phyloP scores from a whole-genome alignment of 2,888 invertebrate species.

The Hyles lineata region DNA sequence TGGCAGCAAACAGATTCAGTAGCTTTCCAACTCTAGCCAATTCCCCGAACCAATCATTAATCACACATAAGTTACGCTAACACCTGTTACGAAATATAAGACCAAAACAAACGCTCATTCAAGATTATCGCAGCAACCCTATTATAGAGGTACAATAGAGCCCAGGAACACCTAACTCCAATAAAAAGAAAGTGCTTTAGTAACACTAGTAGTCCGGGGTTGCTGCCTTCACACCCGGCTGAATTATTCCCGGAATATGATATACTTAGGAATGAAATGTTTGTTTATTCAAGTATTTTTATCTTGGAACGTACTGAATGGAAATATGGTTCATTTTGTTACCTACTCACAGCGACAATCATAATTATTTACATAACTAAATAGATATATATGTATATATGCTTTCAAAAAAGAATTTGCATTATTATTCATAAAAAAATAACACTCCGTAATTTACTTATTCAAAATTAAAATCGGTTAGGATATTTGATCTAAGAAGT shows the following conservation, averaged over 20 bases:
- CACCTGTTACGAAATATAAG: conserved; percentile 12
- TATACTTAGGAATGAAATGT: background rate
- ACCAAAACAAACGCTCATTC: conserved; percentile 22
- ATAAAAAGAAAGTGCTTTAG: conserved; percentile 43
- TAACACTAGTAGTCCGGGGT: conserved; percentile 7
- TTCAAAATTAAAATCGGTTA: no score
- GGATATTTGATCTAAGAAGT: no score
- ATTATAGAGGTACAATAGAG: conserved; percentile 30
- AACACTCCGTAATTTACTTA: no score
- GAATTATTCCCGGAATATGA: background rate
- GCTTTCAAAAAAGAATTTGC: no score
- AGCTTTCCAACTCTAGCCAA: background rate
- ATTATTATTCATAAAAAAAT: no score
- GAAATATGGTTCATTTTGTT: no score
- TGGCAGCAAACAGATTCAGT: background rate
- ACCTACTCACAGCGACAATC: no score
- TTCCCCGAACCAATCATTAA: background rate
- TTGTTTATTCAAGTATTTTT: no score
- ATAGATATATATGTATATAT: no score
- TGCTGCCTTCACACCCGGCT: background rate
- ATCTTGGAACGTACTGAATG: no score
- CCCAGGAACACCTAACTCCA: conserved; percentile 37
- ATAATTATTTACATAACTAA: no score
- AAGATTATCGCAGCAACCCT: conserved; percentile 28
- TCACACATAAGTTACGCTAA: background rate